A percentile compares a stretch with the other conserved stretches of the same genome.
Evolutionary conservation across 2,888 invertebrate species (phyloP).

Genomic region (Eupithecia centaureata): DNA sequence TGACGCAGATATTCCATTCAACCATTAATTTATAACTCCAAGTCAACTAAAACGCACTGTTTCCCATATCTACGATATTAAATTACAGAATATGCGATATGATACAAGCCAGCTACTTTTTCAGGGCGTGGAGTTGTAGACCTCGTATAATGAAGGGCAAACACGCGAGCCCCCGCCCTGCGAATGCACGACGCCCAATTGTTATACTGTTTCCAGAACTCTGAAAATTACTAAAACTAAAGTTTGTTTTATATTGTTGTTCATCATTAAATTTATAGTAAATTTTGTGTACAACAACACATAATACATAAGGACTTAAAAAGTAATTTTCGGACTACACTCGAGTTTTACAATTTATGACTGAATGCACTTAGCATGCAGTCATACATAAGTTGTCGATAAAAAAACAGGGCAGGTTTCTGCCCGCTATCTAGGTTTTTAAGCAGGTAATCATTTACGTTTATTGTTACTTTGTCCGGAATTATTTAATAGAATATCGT

Average conservation of each 20-base stretch:
- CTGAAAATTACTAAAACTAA: not conserved
- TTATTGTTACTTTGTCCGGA: not conserved
- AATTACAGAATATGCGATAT: slow-evolving; percentile 35
- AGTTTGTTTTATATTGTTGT: not conserved
- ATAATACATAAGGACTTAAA: too few species aligned
- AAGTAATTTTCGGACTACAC: too few species aligned
- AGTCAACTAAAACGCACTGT: slow-evolving; percentile 9
- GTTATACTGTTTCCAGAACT: not conserved
- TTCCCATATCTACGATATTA: slow-evolving; percentile 26
- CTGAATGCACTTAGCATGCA: too few species aligned
- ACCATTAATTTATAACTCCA: slow-evolving; percentile 11
- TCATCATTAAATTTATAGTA: not conserved
- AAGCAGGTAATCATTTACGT: not conserved
- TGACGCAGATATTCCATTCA: slow-evolving; percentile 14
- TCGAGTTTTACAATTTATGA: too few species aligned
- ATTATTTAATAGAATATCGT: not conserved
- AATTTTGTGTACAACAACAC: too few species aligned
- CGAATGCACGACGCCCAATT: slow-evolving; percentile 45
- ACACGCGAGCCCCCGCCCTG: slow-evolving; percentile 73
- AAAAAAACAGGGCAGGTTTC: too few species aligned
- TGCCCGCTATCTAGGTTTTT: not conserved
- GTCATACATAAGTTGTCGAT: too few species aligned
- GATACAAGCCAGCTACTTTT: slow-evolving; percentile 48
- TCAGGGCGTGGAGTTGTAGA: slow-evolving; percentile 60
- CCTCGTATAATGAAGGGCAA: slow-evolving; percentile 73